Percentiles rank a stretch among this genome's conserved stretches.
Conservation (phyloP, 2,113 vertebrate genomes). For the Furnarius figulus region DNA sequence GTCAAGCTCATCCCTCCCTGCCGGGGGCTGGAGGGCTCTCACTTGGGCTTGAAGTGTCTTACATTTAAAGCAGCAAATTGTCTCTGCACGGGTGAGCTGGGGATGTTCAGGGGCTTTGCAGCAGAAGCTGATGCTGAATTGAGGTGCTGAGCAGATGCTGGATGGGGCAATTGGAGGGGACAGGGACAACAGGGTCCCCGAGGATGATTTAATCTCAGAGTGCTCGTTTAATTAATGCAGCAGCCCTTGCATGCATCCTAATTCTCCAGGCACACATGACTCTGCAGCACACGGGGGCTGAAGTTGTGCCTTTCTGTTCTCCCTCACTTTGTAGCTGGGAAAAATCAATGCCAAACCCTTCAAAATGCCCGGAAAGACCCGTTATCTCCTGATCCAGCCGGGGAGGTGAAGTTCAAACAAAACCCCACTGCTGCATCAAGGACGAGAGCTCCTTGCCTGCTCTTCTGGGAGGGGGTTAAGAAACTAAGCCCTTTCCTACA, state of each 20-base stretch:
- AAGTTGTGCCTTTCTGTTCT: neutral
- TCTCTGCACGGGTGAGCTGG: neutral
- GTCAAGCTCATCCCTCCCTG: no score
- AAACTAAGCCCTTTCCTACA: accelerated
- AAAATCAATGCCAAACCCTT: conserved; percentile 44
- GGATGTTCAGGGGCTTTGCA: neutral
- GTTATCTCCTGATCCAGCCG: neutral
- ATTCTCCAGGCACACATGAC: neutral
- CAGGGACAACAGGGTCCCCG: neutral
- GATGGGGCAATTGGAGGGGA: neutral
- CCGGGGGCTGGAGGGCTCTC: neutral
- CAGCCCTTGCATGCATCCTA: neutral
- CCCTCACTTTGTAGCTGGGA: neutral
- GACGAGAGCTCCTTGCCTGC: neutral
- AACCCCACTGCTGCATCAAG: neutral
- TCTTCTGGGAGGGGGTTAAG: neutral
- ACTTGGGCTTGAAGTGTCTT: neutral
- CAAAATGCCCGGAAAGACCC: neutral
- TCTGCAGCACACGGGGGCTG: neutral
- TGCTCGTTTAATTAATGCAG: neutral
- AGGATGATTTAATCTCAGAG: neutral
- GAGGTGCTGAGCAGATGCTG: neutral
- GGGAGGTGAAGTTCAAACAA: conserved; percentile 1
- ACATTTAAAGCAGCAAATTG: neutral
- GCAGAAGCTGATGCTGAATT: accelerated